Conservation (phyloP, 2,797 vertebrate genomes). For the Periparus ater region DNA sequence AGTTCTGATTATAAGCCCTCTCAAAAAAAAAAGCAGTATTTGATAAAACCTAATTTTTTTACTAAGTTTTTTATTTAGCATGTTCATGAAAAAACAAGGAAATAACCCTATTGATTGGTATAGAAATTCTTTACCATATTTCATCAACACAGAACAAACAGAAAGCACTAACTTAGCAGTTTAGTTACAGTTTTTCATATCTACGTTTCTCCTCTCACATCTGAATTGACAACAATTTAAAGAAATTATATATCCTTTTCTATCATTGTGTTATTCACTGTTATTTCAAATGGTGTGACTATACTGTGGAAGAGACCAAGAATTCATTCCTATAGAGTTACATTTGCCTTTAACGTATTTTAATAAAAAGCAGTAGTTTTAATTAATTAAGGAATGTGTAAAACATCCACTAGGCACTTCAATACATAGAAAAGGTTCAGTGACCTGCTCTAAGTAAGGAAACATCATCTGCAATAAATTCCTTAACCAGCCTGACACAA, state of each 20-base stretch:
- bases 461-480: constrained; percentile 27
- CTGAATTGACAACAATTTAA: not conserved
- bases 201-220: not conserved
- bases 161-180: not conserved
- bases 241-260: not conserved
- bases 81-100: not conserved
- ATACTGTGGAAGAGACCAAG: not conserved
- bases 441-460: constrained; percentile 5
- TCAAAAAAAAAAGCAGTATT: not conserved
- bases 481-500: not conserved
- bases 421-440: constrained; percentile 2
- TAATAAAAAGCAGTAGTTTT: not conserved
- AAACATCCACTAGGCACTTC: not conserved
- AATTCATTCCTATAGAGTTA: not conserved
- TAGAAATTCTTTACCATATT: not conserved
- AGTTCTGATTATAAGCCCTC: not conserved
- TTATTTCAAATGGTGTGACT: not conserved
- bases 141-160: not conserved
- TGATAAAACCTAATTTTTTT: not conserved
- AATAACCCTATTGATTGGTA: not conserved
- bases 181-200: not conserved
- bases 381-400: constrained; percentile 17
- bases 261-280: not conserved
- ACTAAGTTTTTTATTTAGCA: not conserved
- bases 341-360: not conserved